Percentiles rank a stretch among this genome's conserved stretches.
Conservation (phyloP, 2,888 invertebrate genomes). For the Drosophila anomelani region DNA sequence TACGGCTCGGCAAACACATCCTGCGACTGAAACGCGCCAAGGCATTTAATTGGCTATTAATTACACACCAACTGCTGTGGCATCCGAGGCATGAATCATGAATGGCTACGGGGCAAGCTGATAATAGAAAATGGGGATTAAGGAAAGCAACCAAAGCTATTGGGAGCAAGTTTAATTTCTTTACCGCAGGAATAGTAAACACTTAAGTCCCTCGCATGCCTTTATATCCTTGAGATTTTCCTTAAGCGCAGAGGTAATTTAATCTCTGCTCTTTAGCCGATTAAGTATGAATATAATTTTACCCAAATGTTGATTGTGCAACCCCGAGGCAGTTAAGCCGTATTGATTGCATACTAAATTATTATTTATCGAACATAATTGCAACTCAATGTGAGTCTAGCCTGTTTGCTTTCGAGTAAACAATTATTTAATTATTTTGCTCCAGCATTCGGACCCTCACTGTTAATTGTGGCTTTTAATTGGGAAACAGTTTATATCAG, state of each 20-base stretch:
- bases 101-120: neutral
- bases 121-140: constrained; percentile 4
- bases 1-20: constrained; percentile 13
- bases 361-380: constrained; percentile 1
- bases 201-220: neutral
- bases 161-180: constrained; percentile 9
- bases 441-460: neutral
- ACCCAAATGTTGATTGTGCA: neutral
- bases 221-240: neutral
- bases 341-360: constrained; percentile 10
- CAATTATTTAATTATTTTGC: constrained; percentile 13
- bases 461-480: constrained; percentile 2
- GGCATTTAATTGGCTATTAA: constrained; percentile 43
- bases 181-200: constrained; percentile 4
- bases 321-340: neutral
- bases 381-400: neutral
- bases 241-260: constrained; percentile 6
- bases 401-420: neutral
- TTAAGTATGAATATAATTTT: constrained; percentile 3
- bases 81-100: constrained; percentile 4
- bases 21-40: constrained; percentile 26
- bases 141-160: constrained; percentile 1
- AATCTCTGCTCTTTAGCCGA: neutral
- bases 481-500: neutral
- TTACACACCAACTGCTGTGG: constrained; percentile 8